These are phyloP conservation scores for Ploceus nigricollis DNA, from an alignment of 2,113 vertebrate species.

Conservation along the genomic window DNA sequence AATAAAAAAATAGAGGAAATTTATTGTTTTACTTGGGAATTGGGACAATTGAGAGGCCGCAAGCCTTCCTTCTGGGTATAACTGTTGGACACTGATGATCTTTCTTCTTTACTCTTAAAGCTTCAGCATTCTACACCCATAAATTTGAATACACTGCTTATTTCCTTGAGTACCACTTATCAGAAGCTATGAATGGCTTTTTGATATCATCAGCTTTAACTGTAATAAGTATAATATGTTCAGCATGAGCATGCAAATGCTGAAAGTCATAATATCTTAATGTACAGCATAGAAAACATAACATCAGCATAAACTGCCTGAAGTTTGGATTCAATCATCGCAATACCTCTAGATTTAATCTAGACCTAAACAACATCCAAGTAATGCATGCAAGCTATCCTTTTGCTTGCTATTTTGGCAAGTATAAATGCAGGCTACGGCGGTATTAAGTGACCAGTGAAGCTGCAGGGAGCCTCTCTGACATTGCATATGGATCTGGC, in stretches of 20 bases:
- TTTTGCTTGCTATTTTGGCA: neutral
- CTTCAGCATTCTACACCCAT: neutral
- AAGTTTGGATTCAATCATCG: neutral
- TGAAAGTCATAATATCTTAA: neutral
- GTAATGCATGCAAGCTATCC: neutral
- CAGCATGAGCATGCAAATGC: neutral
- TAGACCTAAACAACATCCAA: neutral
- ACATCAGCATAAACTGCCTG: neutral
- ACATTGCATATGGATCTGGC: neutral
- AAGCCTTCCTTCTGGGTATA: neutral
- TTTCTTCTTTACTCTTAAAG: neutral
- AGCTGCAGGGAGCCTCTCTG: neutral
- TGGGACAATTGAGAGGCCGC: neutral
- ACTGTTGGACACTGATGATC: neutral
- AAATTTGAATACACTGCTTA: neutral
- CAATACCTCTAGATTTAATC: neutral
- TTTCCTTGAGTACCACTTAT: neutral
- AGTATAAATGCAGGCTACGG: neutral
- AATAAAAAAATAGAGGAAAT: neutral
- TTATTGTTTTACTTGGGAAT: neutral
- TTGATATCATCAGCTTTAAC: neutral
- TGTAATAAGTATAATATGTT: neutral
- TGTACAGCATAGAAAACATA: neutral
- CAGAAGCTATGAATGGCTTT: neutral
- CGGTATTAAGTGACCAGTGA: neutral